Evolutionary conservation across 2,113 vertebrate species (phyloP), one percentile per base, ranked within the genome.

Genomic region (Labeo catla): DNA sequence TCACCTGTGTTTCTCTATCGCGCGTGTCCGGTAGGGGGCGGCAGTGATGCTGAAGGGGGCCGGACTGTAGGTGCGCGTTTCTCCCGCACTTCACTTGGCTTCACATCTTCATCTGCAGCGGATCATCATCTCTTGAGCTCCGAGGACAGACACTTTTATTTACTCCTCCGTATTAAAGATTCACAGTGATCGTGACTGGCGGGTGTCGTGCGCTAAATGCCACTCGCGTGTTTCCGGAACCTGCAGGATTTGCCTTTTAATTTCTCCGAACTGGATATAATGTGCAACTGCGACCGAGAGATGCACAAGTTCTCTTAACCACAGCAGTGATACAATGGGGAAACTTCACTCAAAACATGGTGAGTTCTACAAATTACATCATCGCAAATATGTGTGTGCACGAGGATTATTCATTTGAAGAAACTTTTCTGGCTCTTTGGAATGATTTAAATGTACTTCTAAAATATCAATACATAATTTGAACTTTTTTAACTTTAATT

Each of bases 341-440:
- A 96, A 96, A 94, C 92, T 94, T 89, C 94, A 95, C 83, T 96
- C 95, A 12, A 96, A 96, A 90, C 94, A 95, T 88, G 95, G 95
- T 95, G 91, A 95, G 93, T 86, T 21, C 11, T 68, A 6, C 8
- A 1, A 45, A 16, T 12, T 15, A 19, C 39, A 21, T 43, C 10
- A 2, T 84, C 47, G 6, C 43, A 6, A 11, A 45, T 65, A n/a
- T 28, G 4, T 23, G 12, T 19, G 28, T 54, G 39, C 39, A 39
- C 39, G 6, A 1, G 2, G 10, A 47, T 12, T 47, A 70, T 74
- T 47, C 2, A 74, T 10, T 47, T 21, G n/a, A 6, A 8, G 21
- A 12, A 59, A 50, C n/a, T 36, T 13, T 61, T 68, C 28, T 19
- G 13, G 7, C 13, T 8, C 3, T 9, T 19, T 39, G 7, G 7